Evolutionary conservation across 2,113 vertebrate species (phyloP), one percentile per base, ranked within the genome.

Genomic region (western clawed frog (Xenopus tropicalis)): DNA sequence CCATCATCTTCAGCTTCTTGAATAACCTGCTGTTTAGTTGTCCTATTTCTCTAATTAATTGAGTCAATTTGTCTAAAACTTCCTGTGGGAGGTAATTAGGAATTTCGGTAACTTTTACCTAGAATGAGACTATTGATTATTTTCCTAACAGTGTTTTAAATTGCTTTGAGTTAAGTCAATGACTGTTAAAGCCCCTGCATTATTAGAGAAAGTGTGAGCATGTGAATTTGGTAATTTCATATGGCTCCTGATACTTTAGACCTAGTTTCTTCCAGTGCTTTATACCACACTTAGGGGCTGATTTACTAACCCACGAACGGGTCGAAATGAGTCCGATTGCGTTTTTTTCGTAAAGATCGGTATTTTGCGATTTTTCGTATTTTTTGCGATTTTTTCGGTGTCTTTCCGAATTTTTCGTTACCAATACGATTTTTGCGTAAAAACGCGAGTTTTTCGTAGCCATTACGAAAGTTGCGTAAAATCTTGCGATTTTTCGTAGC

Each of bases 1-100:
- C 22, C 58, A 69, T 69, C 66, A 42, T 75, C 73, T 69, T 66
- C 14, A 63, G 61, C 69, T 69, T 46, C 46, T 57, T 75, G 63
- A 69, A 61, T 66, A 63, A 56, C 73, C 73, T 63, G 73, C 73
- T 75, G 73, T 69, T 75, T 69, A 62, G 66, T 63, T 69, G 73
- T 75, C 66, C 66, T 69, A 62, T 75, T 75, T 69, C 37, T 75
- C 73, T 75, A 61, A 75, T 75, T 75, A 75, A 75, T 75, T 75
- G 66, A 75, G 66, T 42, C 69, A 75, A 75, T 69, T 61, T 66
- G 44, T 44, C 58, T 69, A 69, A 69, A 75, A 75, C n/a, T 62
- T 69, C 66, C 73, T 56, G 25, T 69, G 66, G 73, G 73, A 69
- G 25, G 66, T 63, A 69, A 75, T 69, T 75, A 69, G 43, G 73